Percentiles rank a stretch among this genome's conserved stretches.
Evolutionary conservation across 2,888 invertebrate species (phyloP).

Genomic region (Leptarthrus brevirostris): DNA sequence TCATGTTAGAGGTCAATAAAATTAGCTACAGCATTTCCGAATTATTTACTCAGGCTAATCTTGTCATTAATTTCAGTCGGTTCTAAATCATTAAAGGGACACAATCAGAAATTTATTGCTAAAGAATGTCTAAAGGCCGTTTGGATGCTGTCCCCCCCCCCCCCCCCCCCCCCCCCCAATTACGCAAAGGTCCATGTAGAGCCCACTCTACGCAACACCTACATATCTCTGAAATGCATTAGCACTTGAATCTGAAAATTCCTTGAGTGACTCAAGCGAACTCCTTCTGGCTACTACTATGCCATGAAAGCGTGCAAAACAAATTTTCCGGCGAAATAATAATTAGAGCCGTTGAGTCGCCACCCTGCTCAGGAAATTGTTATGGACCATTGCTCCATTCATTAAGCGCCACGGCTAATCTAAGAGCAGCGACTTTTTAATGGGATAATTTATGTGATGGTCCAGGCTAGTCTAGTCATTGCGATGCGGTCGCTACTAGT

Average conservation of each 20-base stretch:
- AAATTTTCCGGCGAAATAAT: constrained; percentile 20
- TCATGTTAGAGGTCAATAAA: not conserved
- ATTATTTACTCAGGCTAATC: not conserved
- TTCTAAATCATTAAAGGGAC: not conserved
- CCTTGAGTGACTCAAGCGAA: too few relatives aligned
- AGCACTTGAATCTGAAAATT: too few relatives aligned
- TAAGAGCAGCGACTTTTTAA: constrained; percentile 34
- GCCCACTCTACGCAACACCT: not conserved
- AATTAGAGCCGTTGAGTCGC: constrained; percentile 13
- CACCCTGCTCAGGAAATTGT: not conserved
- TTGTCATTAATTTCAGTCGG: constrained; percentile 12
- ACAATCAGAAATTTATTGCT: too few relatives aligned
- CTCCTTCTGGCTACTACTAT: not conserved
- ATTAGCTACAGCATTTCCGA: not conserved
- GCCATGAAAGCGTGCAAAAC: not conserved
- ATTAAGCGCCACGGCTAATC: constrained; percentile 28
- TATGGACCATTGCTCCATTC: not conserved
- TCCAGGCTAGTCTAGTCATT: not conserved
- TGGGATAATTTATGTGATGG: constrained; percentile 29
- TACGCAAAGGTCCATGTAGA: constrained; percentile 3
- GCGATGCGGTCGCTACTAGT: not conserved
- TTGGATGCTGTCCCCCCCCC: too few relatives aligned
- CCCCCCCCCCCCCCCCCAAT: too few relatives aligned
- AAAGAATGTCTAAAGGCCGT: not conserved
- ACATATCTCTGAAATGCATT: too few relatives aligned